Evolutionary conservation across 2,888 invertebrate genomes (phyloP), one percentile per base, ranked within the genome.

Genomic region (Cataglyphis livida): DNA sequence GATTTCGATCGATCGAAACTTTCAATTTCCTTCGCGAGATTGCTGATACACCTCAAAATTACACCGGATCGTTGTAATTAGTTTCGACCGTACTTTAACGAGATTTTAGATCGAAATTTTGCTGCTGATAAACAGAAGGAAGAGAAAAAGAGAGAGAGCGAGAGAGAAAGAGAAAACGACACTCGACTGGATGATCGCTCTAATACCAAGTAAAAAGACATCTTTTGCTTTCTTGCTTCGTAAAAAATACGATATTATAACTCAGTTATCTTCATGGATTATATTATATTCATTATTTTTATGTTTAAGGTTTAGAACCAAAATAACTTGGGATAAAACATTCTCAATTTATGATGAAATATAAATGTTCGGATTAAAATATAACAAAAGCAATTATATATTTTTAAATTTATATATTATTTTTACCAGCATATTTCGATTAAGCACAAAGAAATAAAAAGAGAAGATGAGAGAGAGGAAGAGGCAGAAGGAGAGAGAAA

Each of bases 11-110:
- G 48, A 44, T 38, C 6, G 54, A 44, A 76, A 81, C 57, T 81
- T 64, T 78, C 81, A 74, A 85, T 87, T 85, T 74, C 78, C 81
- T 78, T 54, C 70, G 79, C 70, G 51, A 61, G 84, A 82, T 87
- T 82, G 85, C 57, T 48, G 61, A 54, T 64, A 68, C 7, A 65
- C 21, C 2, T 25, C 44, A 54, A 82, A 85, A 66, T 76, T 81
- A 65, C 18, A 48, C 41, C 32, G 62, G 62, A 78, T 66, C 35
- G 57, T 59, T 57, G 21, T 83, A 88, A 88, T 87, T 87, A 88
- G 70, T 48, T 68, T 65, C 62, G 66, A 21, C 48, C 70, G 38
- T 57, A 59, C 74, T 70, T 83, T 79, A 88, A 87, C 78, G 85
- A 87, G 81, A 81, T 85, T 78, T 78, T 15, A 28, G 76, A 82